These are phyloP conservation scores for Timema podura DNA, from an alignment of 2,888 invertebrate species.

Conservation along the genomic window DNA sequence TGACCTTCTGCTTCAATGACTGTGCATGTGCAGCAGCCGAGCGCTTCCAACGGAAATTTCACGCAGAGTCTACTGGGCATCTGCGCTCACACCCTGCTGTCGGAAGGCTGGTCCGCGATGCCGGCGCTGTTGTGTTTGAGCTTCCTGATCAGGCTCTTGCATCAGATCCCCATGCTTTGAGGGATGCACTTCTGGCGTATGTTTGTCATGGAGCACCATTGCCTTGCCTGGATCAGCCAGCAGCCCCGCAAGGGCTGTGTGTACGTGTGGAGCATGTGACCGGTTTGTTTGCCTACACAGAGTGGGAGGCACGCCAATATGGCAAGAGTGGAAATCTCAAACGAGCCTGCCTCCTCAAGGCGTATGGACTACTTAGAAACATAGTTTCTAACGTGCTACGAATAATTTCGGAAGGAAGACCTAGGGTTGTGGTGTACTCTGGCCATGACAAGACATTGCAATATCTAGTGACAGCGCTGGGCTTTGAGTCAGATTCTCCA, in stretches of 20 bases:
- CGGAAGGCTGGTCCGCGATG: constrained; percentile 62
- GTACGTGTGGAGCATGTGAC: constrained; percentile 48
- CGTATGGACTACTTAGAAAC: constrained; percentile 79
- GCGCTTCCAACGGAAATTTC: constrained; percentile 48
- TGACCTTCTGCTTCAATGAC: constrained; percentile 79
- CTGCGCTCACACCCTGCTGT: constrained; percentile 72
- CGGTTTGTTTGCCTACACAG: constrained; percentile 74
- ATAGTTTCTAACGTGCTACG: constrained; percentile 76
- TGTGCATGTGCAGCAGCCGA: constrained; percentile 75
- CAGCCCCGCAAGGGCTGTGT: constrained; percentile 35
- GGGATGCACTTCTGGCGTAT: constrained; percentile 79
- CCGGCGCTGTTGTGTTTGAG: constrained; percentile 62
- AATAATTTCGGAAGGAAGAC: constrained; percentile 71
- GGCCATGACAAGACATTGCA: constrained; percentile 91
- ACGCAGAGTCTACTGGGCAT: constrained; percentile 57
- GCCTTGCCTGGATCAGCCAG: constrained; percentile 61
- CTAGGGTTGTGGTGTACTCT: constrained; percentile 75
- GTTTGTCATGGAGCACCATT: constrained; percentile 78
- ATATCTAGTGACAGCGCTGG: constrained; percentile 75
- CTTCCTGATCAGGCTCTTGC: constrained; percentile 57
- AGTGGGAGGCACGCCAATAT: constrained; percentile 70
- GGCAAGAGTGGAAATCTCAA: constrained; percentile 58
- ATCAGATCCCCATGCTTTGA: constrained; percentile 64
- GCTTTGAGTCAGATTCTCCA: constrained; percentile 54
- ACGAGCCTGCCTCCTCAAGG: constrained; percentile 64